Percentiles rank a stretch among this genome's conserved stretches.
These are phyloP conservation scores for Enteromius thamalakanensis DNA, from an alignment of 2,797 vertebrate species.

Conservation along the genomic window DNA sequence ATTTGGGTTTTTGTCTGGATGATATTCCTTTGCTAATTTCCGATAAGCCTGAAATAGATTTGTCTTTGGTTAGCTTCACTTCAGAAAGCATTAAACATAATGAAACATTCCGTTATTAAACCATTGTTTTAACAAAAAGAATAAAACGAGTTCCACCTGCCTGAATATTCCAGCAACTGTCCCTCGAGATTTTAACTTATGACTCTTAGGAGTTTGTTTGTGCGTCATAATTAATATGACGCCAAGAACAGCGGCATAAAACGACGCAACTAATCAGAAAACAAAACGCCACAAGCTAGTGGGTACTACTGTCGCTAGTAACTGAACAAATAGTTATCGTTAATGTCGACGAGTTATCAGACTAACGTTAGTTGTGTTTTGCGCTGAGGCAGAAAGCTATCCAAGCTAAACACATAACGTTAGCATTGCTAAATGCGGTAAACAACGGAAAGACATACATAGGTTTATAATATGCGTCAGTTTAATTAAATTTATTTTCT, in stretches of 20 bases:
- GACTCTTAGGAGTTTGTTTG: background rate
- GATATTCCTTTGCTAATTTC: slow-evolving; percentile 97
- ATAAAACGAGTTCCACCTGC: background rate
- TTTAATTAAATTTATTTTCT: background rate
- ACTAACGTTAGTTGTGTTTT: background rate
- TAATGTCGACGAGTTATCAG: background rate
- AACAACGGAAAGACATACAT: background rate
- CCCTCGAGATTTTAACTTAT: background rate
- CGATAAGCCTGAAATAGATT: slow-evolving; percentile 85
- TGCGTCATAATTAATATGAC: background rate
- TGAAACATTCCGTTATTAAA: background rate
- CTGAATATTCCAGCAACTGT: background rate
- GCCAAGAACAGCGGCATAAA: background rate
- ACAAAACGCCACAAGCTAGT: background rate
- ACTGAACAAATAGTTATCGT: too few species aligned
- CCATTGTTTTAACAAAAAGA: background rate
- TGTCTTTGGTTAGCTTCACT: slow-evolving; percentile 28
- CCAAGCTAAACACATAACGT: background rate
- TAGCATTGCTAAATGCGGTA: background rate
- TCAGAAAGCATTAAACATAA: background rate
- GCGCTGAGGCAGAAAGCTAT: background rate
- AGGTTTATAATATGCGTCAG: background rate
- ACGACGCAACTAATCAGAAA: background rate
- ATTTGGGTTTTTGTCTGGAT: slow-evolving; percentile 98
- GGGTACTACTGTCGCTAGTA: background rate